Percentiles rank a stretch among this genome's conserved stretches.
phyloP scores from a whole-genome alignment of 2,113 vertebrate genomes.

The Dasyornis broadbenti region DNA sequence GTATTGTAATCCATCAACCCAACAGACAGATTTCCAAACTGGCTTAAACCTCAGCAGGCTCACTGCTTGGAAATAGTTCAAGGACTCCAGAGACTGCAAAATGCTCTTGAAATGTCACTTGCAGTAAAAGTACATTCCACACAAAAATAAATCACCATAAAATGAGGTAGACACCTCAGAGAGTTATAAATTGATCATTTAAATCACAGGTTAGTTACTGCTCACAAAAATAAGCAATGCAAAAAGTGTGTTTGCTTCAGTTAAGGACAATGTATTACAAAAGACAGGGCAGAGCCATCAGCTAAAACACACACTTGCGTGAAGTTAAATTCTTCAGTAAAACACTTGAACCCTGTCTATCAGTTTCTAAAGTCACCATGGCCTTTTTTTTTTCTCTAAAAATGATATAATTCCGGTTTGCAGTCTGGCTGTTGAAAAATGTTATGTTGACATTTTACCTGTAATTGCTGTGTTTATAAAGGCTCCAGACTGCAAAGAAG shows the following conservation, averaged over 20 bases:
- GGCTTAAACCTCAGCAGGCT: background rate
- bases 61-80: constrained; percentile 19
- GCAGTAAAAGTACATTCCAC: background rate
- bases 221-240: background rate
- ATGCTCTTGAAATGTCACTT: background rate
- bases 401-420: background rate
- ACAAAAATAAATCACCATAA: constrained; percentile 27
- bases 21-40: constrained; percentile 43
- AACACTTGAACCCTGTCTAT: background rate
- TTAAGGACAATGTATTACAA: background rate
- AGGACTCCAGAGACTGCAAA: constrained; percentile 3
- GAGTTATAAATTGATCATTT: background rate
- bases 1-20: constrained; percentile 11
- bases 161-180: background rate
- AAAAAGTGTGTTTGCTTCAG: background rate
- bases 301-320: background rate
- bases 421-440: background rate
- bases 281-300: background rate
- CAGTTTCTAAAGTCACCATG: background rate
- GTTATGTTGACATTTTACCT: background rate
- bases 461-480: background rate
- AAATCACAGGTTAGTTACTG: background rate
- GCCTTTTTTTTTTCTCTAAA: background rate
- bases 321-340: background rate
- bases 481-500: background rate